Conservation (phyloP, 2,113 vertebrate species). For the Buteo buteo region DNA sequence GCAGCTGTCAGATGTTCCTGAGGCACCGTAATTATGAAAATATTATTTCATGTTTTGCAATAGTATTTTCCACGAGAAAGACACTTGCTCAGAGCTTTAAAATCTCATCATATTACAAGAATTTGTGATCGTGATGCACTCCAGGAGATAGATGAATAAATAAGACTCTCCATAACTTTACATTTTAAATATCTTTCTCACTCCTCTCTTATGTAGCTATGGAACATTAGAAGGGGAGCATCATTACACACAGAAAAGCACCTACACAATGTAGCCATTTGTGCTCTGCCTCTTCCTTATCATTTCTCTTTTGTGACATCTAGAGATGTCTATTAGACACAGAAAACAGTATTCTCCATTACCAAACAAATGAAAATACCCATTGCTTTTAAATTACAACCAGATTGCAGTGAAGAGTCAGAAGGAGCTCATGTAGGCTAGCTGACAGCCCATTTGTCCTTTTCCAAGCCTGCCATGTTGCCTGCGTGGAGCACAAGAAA, state of each 20-base stretch:
- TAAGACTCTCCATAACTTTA: slow-evolving; percentile 30
- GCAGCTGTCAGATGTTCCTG: slow-evolving; percentile 40
- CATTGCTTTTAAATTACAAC: background rate
- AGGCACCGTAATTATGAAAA: slow-evolving; percentile 1
- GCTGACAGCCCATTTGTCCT: background rate
- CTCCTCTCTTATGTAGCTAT: background rate
- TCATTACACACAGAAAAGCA: background rate
- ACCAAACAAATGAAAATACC: background rate
- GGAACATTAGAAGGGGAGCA: slow-evolving; percentile 11
- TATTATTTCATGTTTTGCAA: background rate
- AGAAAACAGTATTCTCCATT: background rate
- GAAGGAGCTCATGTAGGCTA: background rate
- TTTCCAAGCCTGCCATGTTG: background rate
- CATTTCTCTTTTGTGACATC: slow-evolving; percentile 44
- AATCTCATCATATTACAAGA: slow-evolving; percentile 3
- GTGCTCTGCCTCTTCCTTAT: background rate
- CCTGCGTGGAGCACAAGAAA: background rate
- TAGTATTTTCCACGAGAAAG: slow-evolving; percentile 21
- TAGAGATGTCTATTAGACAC: slow-evolving; percentile 8
- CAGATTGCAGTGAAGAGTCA: background rate
- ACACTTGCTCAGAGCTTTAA: slow-evolving; percentile 21
- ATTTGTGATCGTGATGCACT: slow-evolving; percentile 23
- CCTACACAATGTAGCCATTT: background rate
- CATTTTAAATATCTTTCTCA: background rate
- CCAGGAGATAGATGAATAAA: slow-evolving; percentile 42